Evolutionary conservation across 2,113 vertebrate genomes (phyloP).

Genomic region (Axis porcinus): DNA sequence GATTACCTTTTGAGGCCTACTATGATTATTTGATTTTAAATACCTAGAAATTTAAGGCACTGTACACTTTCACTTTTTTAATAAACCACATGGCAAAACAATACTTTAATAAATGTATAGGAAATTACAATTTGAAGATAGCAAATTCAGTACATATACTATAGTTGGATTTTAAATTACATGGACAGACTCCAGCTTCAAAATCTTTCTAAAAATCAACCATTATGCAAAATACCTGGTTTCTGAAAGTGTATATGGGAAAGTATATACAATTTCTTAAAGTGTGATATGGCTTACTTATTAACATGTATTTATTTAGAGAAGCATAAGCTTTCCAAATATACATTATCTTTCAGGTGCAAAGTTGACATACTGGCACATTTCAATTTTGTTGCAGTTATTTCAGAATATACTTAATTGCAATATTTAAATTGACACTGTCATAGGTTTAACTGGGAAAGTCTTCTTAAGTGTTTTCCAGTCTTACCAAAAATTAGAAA

Average conservation of each 20-base stretch:
- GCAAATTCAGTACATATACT: conserved; percentile 80
- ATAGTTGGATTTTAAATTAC: conserved; percentile 78
- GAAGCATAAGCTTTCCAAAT: conserved; percentile 60
- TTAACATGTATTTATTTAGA: conserved; percentile 46
- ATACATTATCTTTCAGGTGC: conserved; percentile 36
- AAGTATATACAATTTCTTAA: conserved; percentile 66
- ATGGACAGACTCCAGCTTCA: conserved; percentile 72
- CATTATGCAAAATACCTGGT: conserved; percentile 80
- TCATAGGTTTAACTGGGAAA: conserved; percentile 60
- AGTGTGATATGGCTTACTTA: conserved; percentile 81
- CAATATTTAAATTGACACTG: conserved; percentile 46
- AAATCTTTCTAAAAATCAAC: conserved; percentile 75
- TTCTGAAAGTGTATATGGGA: conserved; percentile 65
- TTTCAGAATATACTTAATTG: conserved; percentile 38
- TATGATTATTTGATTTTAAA: conserved; percentile 7
- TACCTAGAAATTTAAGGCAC: conserved; percentile 35
- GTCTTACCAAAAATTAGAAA: conserved; percentile 20
- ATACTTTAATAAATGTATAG: conserved; percentile 79
- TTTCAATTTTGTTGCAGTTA: conserved; percentile 52
- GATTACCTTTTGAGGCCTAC: conserved; percentile 5
- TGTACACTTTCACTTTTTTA: conserved; percentile 76
- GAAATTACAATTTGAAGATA: conserved; percentile 79
- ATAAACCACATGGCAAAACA: conserved; percentile 81
- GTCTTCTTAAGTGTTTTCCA: conserved; percentile 1
- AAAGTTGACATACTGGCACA: background rate